Evolutionary conservation across 1,140 invertebrate genomes (phyloP), one percentile per base, ranked within the genome.

Genomic region (Anastrepha ludens): DNA sequence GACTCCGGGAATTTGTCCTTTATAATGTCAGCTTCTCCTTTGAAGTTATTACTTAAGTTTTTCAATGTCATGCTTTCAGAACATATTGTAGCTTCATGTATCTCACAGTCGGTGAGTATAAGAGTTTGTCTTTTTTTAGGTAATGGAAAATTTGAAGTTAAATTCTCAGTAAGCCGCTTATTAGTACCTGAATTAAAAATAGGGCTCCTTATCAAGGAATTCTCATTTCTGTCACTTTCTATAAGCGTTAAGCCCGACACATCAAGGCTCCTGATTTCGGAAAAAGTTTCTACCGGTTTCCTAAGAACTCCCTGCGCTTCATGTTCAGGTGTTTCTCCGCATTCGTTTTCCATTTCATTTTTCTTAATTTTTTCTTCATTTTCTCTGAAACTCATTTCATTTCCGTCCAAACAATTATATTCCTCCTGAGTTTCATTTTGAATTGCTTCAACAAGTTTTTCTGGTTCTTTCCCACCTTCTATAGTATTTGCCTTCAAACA

Each of bases 101-200:
- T 60, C 15, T 4, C 11, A 70, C 58, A 86, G 47, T 86, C 39
- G 39, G 86, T 50, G 59, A 86, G 86, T 4, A 88, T 5, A 39
- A 86, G 62, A 29, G 87, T 86, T 47, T 88, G 62, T n/a, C 85
- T 67, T 86, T 88, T 88, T 64, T 88, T 86, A 11, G 81, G 55
- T 20, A 47, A 44, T 86, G 81, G 74, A 29, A 88, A 70, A 29
- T 58, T 55, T 47, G 87, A 60, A 9, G 87, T 88, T 81, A 88
- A 65, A 67, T 85, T 29, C 15, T 15, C 78, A 15, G 87, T 81
- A 44, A 58, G n/a, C 4, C 87, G 78, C 64, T 88, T 86, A 62
- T 85, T 67, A 41, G 41, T 6, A 8, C 58, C 7, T 60, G n/a
- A 8, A 85, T 41, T n/a, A 15, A 41, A 58, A 58, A 60, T 60